Evolutionary conservation across 1,140 invertebrate species (phyloP).

Genomic region (Drosophila ercepeae): DNA sequence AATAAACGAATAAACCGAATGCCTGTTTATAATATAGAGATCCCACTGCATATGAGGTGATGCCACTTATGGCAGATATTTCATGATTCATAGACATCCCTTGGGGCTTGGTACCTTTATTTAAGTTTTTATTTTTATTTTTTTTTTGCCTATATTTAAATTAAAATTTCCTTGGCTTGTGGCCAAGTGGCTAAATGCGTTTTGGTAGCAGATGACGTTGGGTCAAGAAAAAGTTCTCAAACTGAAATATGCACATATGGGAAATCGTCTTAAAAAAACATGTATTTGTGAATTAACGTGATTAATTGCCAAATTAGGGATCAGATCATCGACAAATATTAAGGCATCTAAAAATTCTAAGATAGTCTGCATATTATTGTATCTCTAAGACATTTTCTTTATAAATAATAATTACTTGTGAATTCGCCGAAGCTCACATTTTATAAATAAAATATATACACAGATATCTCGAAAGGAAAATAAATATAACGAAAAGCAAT

Average conservation of each 20-base stretch:
- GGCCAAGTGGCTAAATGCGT: conserved; percentile 69
- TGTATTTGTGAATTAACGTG: conserved; percentile 3
- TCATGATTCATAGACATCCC: conserved; percentile 38
- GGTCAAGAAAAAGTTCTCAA: conserved; percentile 10
- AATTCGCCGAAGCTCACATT: conserved; percentile 24
- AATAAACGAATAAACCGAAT: conserved; percentile 5
- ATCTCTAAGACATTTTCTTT: conserved; percentile 8
- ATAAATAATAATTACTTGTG: conserved; percentile 34
- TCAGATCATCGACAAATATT: conserved; percentile 2
- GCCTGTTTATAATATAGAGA: neutral
- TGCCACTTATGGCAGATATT: conserved; percentile 36
- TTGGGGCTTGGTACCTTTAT: conserved; percentile 23
- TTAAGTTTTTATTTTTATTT: conserved; percentile 1
- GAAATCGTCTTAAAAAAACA: neutral
- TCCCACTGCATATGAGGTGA: conserved; percentile 19
- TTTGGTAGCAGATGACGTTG: conserved; percentile 60
- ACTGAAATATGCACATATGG: conserved; percentile 9
- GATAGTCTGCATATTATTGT: neutral
- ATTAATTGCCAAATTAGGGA: conserved; percentile 11
- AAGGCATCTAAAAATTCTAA: neutral
- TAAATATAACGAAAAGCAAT: conserved; percentile 26
- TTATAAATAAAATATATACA: conserved; percentile 57
- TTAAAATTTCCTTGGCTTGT: conserved; percentile 47
- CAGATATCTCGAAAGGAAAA: conserved; percentile 29
- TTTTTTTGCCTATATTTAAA: conserved; percentile 30